Evolutionary conservation across 2,888 invertebrate genomes (phyloP).

Genomic region (Epinotia bilunana): DNA sequence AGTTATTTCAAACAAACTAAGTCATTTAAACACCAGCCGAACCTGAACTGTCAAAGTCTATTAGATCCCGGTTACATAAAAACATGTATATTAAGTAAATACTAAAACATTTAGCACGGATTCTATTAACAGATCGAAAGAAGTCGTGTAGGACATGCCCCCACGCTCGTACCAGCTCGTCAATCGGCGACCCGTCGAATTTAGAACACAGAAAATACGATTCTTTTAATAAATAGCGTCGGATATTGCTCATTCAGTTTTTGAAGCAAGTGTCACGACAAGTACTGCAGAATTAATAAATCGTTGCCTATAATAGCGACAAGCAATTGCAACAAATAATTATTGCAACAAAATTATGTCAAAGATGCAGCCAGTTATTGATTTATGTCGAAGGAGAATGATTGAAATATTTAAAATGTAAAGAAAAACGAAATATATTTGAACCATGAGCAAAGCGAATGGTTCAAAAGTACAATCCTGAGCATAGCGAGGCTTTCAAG

Average conservation of each 20-base stretch:
- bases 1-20: background rate
- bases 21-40: too few relatives aligned
- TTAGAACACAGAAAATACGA: slow-evolving; percentile 66
- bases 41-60: background rate
- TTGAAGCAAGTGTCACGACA: slow-evolving; percentile 64
- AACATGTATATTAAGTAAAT: background rate
- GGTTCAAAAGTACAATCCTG: too few relatives aligned
- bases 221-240: slow-evolving; percentile 62
- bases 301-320: background rate
- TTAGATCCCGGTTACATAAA: background rate
- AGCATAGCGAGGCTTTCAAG: too few relatives aligned
- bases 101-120: slow-evolving; percentile 10
- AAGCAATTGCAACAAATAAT: background rate
- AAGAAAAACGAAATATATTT: too few relatives aligned
- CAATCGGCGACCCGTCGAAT: slow-evolving; percentile 66
- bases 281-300: slow-evolving; percentile 49
- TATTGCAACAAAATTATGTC: background rate
- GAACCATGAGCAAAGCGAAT: too few relatives aligned
- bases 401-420: background rate
- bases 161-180: slow-evolving; percentile 46
- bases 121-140: slow-evolving; percentile 24
- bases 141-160: slow-evolving; percentile 27
- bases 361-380: background rate
- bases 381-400: too few relatives aligned
- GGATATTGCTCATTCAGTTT: slow-evolving; percentile 65